Base-by-base conservation (phyloP, 2,888 invertebrate genomes). In the Asteroscopus sphinx region DNA sequence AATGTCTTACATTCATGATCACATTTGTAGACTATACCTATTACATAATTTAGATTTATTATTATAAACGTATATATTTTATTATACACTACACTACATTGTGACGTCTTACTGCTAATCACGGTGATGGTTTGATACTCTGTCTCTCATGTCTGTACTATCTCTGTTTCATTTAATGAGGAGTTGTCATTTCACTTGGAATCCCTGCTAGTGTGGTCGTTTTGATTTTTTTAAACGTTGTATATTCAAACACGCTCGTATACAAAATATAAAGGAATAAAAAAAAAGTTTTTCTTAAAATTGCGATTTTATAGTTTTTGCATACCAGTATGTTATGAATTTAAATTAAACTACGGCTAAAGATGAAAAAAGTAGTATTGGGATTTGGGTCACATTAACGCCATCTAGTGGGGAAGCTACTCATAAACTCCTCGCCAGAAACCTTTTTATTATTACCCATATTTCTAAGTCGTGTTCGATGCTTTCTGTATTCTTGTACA, bases 71-170 rank as follows among this genome's bases (percentile, higher is more conserved):
- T 68, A 69, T 55, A 40, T 62, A 64, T 57, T 65, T 53, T 68
- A 60, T 71, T 15, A 48, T 56, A 37, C 54, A 62, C 51, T 56
- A 37, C 54, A 62, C 51, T 63, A 73, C 74, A 73, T 62, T 78
- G 77, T 79, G 77, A 60, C 75, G 77, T 83, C 68, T 64, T 75
- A 59, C 60, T 71, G 83, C 86, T 87, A 85, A 83, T 90, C 89
- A 90, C 85, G 93, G 93, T 94, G 93, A 90, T 90, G 93, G 93
- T 93, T 93, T 93, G 93, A 93, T 93, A 92, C 91, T 89, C 78
- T 85, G 79, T 81, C 76, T 77, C 44, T 80, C 77, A 79, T 82
- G 79, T 87, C 82, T 86, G 78, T 83, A 62, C 72, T 75, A 61
- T 80, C 68, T 78, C 73, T 79, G 66, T 76, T 77, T 76, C 74